Conservation (phyloP, 2,113 vertebrate genomes). For the Thamnaconus septentrionalis region DNA sequence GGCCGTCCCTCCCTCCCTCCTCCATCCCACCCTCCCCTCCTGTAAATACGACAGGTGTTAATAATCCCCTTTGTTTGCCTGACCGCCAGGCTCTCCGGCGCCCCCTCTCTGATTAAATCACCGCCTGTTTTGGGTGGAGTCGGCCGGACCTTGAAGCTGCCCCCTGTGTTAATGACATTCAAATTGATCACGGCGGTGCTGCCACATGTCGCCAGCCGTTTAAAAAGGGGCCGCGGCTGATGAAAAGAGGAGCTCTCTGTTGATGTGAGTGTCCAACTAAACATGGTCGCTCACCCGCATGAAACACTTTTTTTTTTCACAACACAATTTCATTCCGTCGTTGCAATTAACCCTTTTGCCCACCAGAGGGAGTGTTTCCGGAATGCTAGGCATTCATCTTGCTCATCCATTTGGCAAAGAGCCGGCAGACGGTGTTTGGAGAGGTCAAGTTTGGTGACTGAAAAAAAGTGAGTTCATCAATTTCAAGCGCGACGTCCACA, state of each 20-base stretch:
- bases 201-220: conserved; percentile 66
- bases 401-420: too few species aligned
- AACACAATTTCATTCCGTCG: too few species aligned
- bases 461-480: background rate
- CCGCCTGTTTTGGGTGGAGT: conserved; percentile 50
- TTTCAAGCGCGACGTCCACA: too few species aligned
- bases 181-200: conserved; percentile 66
- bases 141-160: conserved; percentile 54
- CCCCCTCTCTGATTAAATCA: conserved; percentile 72
- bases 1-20: conserved; percentile 39
- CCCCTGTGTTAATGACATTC: conserved; percentile 74
- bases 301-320: conserved; percentile 22
- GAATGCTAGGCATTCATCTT: too few species aligned
- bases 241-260: conserved; percentile 72
- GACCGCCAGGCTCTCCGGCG: conserved; percentile 63
- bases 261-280: conserved; percentile 64
- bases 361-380: too few species aligned
- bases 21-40: conserved; percentile 23
- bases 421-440: background rate
- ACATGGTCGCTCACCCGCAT: conserved; percentile 63
- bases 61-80: conserved; percentile 77
- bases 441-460: background rate
- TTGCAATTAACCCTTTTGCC: too few species aligned
- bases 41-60: conserved; percentile 75
- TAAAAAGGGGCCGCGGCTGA: conserved; percentile 62